These are phyloP conservation scores for Pseudoatta argentina DNA, from an alignment of 1,140 invertebrate genomes.

Conservation along the genomic window DNA sequence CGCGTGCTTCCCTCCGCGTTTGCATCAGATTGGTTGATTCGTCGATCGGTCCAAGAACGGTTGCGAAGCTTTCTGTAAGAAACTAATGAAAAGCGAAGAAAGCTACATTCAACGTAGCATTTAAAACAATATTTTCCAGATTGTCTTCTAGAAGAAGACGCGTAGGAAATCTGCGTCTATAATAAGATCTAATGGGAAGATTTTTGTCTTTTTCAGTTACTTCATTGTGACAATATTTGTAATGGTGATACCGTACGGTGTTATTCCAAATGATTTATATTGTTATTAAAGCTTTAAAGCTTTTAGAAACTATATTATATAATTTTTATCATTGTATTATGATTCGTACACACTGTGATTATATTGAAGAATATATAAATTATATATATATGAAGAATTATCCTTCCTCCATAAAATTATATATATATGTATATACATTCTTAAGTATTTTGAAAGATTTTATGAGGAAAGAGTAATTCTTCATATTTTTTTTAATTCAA, in stretches of 20 bases:
- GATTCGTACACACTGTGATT: not conserved
- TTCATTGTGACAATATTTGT: slow-evolving; percentile 19
- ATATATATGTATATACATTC: too few relatives aligned
- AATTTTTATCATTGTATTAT: not conserved
- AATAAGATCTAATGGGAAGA: not conserved
- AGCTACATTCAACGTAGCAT: not conserved
- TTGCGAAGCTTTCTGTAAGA: slow-evolving; percentile 29
- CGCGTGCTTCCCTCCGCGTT: slow-evolving; percentile 3
- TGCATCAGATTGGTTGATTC: slow-evolving; percentile 27
- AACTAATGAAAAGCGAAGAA: slow-evolving; percentile 21
- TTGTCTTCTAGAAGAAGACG: slow-evolving; percentile 2
- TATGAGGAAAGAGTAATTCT: too few relatives aligned
- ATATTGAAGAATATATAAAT: not conserved
- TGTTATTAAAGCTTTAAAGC: not conserved
- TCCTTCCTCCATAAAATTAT: too few relatives aligned
- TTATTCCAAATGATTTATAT: not conserved
- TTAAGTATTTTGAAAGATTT: too few relatives aligned
- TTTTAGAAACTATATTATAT: not conserved
- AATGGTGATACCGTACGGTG: not conserved
- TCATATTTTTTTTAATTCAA: too few relatives aligned
- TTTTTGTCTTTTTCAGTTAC: not conserved
- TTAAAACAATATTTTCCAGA: not conserved
- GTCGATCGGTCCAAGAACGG: slow-evolving; percentile 9
- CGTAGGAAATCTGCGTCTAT: slow-evolving; percentile 17
- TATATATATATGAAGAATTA: not conserved